A percentile compares a stretch with the other conserved stretches of the same genome.
These are phyloP conservation scores for Cyclopterus lumpus DNA, from an alignment of 2,797 vertebrate species.

Conservation along the genomic window DNA sequence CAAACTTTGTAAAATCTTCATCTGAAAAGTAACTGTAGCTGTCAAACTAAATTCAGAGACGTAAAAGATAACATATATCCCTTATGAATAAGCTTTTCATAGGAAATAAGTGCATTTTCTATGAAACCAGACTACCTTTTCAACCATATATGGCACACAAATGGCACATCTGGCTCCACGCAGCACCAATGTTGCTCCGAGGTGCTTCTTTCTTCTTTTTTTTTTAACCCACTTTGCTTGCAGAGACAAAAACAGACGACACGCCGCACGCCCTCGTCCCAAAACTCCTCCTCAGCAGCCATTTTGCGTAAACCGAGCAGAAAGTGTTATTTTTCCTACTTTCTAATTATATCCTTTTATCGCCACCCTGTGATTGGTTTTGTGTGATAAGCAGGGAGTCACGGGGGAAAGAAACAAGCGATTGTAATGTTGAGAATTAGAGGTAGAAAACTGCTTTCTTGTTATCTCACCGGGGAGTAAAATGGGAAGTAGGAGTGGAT, in stretches of 20 bases:
- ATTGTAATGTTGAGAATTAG: slow-evolving; percentile 74
- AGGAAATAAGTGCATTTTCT: neutral
- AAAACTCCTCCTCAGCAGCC: slow-evolving; percentile 42
- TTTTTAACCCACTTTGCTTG: slow-evolving; percentile 35
- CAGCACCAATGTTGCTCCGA: slow-evolving; percentile 1
- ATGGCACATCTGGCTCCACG: slow-evolving; percentile 14
- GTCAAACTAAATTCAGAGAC: neutral
- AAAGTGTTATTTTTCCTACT: slow-evolving; percentile 68
- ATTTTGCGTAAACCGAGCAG: slow-evolving; percentile 58
- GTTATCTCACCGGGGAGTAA: slow-evolving; percentile 66
- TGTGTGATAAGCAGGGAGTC: slow-evolving; percentile 68
- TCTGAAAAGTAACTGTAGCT: neutral
- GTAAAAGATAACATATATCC: neutral
- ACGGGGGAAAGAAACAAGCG: slow-evolving; percentile 61
- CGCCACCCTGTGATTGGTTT: slow-evolving; percentile 74
- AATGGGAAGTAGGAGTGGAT: slow-evolving; percentile 56
- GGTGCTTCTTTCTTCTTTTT: neutral
- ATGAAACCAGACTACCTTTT: slow-evolving; percentile 16
- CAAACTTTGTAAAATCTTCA: neutral
- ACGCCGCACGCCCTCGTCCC: slow-evolving; percentile 29
- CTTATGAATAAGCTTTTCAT: no score
- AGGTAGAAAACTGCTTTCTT: slow-evolving; percentile 58
- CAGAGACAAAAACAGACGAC: slow-evolving; percentile 15
- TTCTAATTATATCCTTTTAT: slow-evolving; percentile 80
- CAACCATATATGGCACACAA: slow-evolving; percentile 9